phyloP scores from a whole-genome alignment of 2,113 vertebrate genomes.

The Gambusia affinis region DNA sequence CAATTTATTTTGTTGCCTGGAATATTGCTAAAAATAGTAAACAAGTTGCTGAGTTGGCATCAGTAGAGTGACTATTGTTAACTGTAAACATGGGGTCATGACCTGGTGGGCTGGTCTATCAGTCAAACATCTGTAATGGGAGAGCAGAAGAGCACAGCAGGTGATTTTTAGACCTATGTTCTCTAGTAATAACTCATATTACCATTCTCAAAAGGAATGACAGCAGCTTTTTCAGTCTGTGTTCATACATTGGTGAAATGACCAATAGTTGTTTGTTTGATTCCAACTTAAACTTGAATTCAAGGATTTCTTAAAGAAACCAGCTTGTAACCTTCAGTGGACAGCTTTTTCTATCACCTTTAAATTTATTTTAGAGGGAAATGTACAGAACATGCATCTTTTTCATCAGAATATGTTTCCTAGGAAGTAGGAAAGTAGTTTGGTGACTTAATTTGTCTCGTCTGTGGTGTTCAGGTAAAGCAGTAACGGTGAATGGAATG shows the following conservation, averaged over 20 bases:
- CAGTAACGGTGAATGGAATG: conserved; percentile 88
- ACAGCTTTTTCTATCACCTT: not conserved
- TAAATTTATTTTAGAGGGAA: not conserved
- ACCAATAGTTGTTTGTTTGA: not conserved
- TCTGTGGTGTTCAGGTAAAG: conserved; percentile 78
- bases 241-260: not conserved
- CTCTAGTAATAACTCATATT: not conserved
- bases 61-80: too few species aligned
- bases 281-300: not conserved
- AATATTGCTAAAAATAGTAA: too few species aligned
- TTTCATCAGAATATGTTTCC: not conserved
- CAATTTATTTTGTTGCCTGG: too few species aligned
- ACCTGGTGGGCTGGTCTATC: too few species aligned
- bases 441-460: not conserved
- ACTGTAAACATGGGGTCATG: too few species aligned
- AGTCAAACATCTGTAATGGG: too few species aligned
- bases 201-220: not conserved
- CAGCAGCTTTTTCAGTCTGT: not conserved
- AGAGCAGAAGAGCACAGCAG: too few species aligned
- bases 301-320: not conserved
- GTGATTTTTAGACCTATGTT: too few species aligned
- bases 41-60: too few species aligned
- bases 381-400: not conserved
- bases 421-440: not conserved
- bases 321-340: not conserved